These are phyloP conservation scores for Taphrorychus bicolor DNA, from an alignment of 2,888 invertebrate species.

Conservation along the genomic window DNA sequence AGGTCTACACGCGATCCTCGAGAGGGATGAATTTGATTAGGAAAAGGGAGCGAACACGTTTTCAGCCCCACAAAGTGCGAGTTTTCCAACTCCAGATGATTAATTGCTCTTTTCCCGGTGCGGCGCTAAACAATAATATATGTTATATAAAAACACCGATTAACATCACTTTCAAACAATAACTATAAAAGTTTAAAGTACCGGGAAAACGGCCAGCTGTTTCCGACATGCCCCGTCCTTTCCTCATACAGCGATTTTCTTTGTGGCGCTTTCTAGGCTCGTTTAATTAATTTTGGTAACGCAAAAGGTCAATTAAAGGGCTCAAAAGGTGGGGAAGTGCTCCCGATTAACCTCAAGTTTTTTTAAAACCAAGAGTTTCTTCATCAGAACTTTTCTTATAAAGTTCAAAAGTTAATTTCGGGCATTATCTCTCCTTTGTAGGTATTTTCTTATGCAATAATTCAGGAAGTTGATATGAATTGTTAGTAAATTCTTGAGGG, in stretches of 20 bases:
- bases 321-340: not conserved
- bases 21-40: slow-evolving; percentile 26
- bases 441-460: slow-evolving; percentile 22
- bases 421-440: slow-evolving; percentile 14
- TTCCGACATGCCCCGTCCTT: slow-evolving; percentile 9
- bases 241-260: not conserved
- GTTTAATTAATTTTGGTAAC: slow-evolving; percentile 20
- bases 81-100: no score
- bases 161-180: not conserved
- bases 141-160: no score
- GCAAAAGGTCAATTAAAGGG: slow-evolving; percentile 17
- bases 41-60: not conserved
- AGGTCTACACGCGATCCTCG: slow-evolving; percentile 18
- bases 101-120: no score
- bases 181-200: not conserved
- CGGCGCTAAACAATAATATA: no score
- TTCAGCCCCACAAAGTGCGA: not conserved
- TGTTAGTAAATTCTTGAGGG: slow-evolving; percentile 6
- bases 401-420: slow-evolving; percentile 11
- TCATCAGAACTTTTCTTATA: slow-evolving; percentile 12
- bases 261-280: slow-evolving; percentile 5
- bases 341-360: not conserved
- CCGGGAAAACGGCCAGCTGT: slow-evolving; percentile 7
- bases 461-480: slow-evolving; percentile 23
- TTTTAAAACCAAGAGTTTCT: not conserved